A percentile compares a stretch with the other conserved stretches of the same genome.
These are phyloP conservation scores for Sturmia bella DNA, from an alignment of 2,888 invertebrate species.

Conservation along the genomic window DNA sequence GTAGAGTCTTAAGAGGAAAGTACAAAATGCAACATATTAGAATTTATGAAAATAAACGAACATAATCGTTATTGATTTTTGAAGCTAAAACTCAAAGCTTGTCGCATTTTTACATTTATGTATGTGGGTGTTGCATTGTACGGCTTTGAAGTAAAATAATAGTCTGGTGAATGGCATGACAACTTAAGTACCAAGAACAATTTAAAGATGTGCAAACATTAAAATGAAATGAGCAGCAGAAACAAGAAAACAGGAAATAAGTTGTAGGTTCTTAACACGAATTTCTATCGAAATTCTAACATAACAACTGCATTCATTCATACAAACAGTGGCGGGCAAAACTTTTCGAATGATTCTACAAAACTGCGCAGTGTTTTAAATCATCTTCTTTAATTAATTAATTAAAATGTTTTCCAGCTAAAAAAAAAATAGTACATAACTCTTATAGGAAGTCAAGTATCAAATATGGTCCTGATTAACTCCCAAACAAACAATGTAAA, in stretches of 20 bases:
- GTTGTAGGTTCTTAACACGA: slow-evolving; percentile 62
- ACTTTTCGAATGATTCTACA: no score
- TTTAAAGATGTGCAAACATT: slow-evolving; percentile 42
- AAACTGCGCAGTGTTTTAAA: no score
- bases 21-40: not conserved
- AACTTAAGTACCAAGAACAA: slow-evolving; percentile 50
- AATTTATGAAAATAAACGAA: slow-evolving; percentile 45
- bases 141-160: slow-evolving; percentile 16
- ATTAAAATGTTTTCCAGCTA: no score
- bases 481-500: no score
- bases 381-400: no score
- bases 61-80: slow-evolving; percentile 66
- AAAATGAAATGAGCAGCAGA: slow-evolving; percentile 28
- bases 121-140: not conserved
- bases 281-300: slow-evolving; percentile 24
- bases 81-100: not conserved
- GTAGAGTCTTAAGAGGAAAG: not conserved
- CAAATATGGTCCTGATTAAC: no score
- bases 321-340: no score
- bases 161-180: slow-evolving; percentile 50
- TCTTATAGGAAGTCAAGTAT: no score
- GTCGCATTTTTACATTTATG: not conserved
- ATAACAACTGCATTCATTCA: not conserved
- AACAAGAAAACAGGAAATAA: slow-evolving; percentile 54
- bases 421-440: no score